Evolutionary conservation across 2,797 vertebrate genomes (phyloP), one percentile per base, ranked within the genome.

Genomic region (Heterohyrax brucei): DNA sequence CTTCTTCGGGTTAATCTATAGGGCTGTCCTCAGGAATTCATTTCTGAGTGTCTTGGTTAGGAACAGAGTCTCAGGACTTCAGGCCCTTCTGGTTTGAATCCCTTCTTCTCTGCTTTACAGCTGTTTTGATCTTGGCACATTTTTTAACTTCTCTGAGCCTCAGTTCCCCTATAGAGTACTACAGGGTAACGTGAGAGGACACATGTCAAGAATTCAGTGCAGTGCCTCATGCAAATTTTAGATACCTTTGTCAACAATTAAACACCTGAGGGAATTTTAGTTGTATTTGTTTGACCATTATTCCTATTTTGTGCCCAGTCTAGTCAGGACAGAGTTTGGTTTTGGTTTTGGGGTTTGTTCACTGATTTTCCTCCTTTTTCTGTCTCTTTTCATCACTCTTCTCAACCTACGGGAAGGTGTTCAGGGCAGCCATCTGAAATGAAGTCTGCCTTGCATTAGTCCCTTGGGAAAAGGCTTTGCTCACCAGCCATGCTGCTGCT

Each of bases 391-490:
- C 46, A 53, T 83, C 44, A 10, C 1, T 44, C 12, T 16, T 46
- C 33, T 77, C 46, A 53, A 50, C 66, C 82, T 76, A 64, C 75
- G 89, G 77, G 91, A 94, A 88, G 84, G 80, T 68, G 95, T 62
- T 39, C 56, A 50, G 46, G 61, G 61, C 68, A 79, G 21, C 56
- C 30, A 13, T 76, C 85, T 68, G 8, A 59, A 94, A 73, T 26
- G 85, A 93, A 92, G n/a, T 68, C 64, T 66, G 80, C 86, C 95
- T 95, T 93, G 75, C 84, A 59, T 8, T 68, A 3, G 16, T 82
- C 88, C 7, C 0, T 26, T 80, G 44, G 94, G 89, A 66, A 80
- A 85, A 94, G 75, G 89, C 76, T 97, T 95, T 87, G 94, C 86
- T 96, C 75, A 30, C 61, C 70, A 88, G 56, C 46, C 3, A 1